Conservation (phyloP, 2,797 vertebrate species). For the Paguma larvata region DNA sequence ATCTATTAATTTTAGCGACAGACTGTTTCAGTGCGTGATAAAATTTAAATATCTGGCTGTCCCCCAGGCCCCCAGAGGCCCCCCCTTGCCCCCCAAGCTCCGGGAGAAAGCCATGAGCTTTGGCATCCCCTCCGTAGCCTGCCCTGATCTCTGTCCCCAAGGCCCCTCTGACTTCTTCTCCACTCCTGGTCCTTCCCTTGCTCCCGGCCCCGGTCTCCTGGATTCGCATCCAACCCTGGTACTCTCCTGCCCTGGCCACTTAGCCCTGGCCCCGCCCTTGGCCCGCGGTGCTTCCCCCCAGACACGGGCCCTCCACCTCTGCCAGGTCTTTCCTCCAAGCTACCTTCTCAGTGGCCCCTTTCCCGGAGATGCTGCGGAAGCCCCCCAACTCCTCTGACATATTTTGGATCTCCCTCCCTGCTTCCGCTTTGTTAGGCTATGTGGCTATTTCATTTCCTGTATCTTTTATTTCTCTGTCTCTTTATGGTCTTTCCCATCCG, state of each 20-base stretch:
- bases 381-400: background rate
- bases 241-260: background rate
- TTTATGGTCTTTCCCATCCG: background rate
- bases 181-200: background rate
- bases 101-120: background rate
- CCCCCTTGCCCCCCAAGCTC: too few species aligned
- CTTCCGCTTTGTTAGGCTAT: background rate
- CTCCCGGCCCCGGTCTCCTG: too few species aligned
- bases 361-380: background rate
- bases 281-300: background rate
- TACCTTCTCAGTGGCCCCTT: background rate
- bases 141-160: background rate
- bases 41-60: background rate
- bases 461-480: background rate
- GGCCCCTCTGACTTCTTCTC: background rate
- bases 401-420: background rate
- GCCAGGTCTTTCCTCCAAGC: background rate
- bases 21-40: background rate
- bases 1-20: background rate
- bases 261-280: background rate
- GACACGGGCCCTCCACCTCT: background rate
- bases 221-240: background rate
- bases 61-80: too few species aligned
- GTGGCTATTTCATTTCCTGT: background rate
- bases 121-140: fast-evolving